phyloP scores from a whole-genome alignment of 2,888 invertebrate species.

The Ashinkailepas kermadecensis region DNA sequence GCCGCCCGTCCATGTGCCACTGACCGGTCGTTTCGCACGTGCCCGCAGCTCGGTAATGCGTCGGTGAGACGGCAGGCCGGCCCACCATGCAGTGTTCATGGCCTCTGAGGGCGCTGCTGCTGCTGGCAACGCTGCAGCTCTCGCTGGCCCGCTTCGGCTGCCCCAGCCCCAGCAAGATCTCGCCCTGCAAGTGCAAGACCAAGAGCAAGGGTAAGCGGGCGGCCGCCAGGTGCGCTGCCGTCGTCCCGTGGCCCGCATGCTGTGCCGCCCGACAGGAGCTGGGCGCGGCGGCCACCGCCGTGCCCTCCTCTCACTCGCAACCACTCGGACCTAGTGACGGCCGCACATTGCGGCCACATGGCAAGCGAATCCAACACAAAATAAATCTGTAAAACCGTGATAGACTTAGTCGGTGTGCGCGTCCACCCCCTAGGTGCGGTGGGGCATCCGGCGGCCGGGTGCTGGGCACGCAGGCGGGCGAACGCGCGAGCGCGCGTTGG shows the following conservation, averaged over 20 bases:
- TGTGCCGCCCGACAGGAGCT: too few relatives aligned
- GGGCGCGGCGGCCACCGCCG: too few relatives aligned
- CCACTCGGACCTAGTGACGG: too few relatives aligned
- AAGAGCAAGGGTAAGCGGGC: constrained; percentile 27
- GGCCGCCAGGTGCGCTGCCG: background rate
- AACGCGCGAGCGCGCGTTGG: background rate
- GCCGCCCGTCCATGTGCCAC: too few relatives aligned
- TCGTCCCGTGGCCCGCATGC: too few relatives aligned
- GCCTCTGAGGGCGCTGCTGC: background rate
- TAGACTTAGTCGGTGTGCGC: background rate
- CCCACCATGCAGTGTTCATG: background rate
- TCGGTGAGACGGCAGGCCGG: background rate
- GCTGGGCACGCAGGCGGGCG: background rate
- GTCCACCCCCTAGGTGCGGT: background rate
- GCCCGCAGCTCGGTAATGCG: background rate
- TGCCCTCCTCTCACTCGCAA: too few relatives aligned
- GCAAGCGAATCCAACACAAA: background rate
- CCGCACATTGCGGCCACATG: too few relatives aligned
- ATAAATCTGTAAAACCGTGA: constrained; percentile 4
- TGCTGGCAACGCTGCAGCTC: background rate
- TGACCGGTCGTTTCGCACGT: too few relatives aligned
- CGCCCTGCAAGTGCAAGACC: constrained; percentile 29
- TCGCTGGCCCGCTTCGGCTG: background rate
- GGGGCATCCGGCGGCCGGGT: background rate
- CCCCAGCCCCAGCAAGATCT: constrained; percentile 12